These are phyloP conservation scores for Barbus barbus DNA, from an alignment of 2,113 vertebrate species.

Conservation along the genomic window DNA sequence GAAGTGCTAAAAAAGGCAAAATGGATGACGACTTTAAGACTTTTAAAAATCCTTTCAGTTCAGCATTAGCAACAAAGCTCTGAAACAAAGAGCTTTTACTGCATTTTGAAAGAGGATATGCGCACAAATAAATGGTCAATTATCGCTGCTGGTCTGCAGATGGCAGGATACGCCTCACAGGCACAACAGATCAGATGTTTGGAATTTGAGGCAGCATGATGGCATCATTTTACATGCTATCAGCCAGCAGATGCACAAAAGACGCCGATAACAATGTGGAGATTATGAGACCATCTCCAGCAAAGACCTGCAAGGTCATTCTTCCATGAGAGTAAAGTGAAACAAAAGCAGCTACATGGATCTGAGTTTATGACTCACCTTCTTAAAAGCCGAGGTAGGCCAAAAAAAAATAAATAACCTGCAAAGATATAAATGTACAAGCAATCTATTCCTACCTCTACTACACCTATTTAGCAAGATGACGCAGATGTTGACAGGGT, in stretches of 20 bases:
- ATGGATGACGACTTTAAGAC: not conserved
- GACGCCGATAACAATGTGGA: not conserved
- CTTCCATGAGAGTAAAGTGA: not conserved
- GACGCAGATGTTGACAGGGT: not conserved
- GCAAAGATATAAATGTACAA: not conserved
- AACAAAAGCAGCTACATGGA: conserved; percentile 25
- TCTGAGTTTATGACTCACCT: conserved; percentile 35
- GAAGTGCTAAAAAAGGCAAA: not conserved
- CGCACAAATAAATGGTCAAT: not conserved
- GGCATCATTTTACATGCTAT: conserved; percentile 31
- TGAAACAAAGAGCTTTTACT: not conserved
- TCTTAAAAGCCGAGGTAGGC: not conserved
- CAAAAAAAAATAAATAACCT: too few species aligned
- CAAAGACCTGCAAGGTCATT: conserved; percentile 24
- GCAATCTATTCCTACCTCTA: not conserved
- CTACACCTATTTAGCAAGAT: conserved; percentile 29
- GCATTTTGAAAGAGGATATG: conserved; percentile 8
- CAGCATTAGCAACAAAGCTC: not conserved
- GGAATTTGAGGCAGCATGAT: not conserved
- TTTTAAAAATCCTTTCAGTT: not conserved
- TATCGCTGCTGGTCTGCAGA: not conserved
- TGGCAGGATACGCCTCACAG: conserved; percentile 24
- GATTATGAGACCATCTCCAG: conserved; percentile 23
- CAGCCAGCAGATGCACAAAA: conserved; percentile 1
- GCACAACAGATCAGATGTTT: conserved; percentile 26